A percentile compares a stretch with the other conserved stretches of the same genome.
Evolutionary conservation across 2,113 vertebrate species (phyloP).

Genomic region (Peromyscus leucopus): DNA sequence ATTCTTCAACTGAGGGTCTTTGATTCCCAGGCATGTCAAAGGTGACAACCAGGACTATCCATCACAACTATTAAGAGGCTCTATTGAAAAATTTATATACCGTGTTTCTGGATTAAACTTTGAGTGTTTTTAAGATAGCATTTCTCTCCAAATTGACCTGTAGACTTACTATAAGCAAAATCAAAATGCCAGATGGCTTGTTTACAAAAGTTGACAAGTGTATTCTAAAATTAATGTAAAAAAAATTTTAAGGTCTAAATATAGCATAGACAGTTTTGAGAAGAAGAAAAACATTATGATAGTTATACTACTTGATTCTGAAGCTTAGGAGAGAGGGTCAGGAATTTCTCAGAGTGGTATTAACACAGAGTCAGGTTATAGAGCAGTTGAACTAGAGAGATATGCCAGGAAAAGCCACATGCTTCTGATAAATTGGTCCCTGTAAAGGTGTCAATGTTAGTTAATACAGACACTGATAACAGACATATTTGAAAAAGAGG

Average conservation of each 20-base stretch:
- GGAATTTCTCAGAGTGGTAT: not conserved
- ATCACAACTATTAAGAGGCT: not conserved
- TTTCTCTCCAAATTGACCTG: not conserved
- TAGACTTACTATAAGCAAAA: not conserved
- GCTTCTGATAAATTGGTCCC: not conserved
- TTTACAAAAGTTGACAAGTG: constrained; percentile 21
- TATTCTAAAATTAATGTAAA: constrained; percentile 39
- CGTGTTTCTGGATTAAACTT: not conserved
- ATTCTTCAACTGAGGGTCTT: not conserved
- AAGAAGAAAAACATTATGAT: not conserved
- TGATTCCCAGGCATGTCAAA: not conserved
- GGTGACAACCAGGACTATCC: not conserved
- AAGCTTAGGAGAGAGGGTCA: not conserved
- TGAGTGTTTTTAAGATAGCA: not conserved
- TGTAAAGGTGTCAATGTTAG: not conserved
- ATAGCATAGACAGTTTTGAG: not conserved
- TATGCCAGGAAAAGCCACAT: not conserved
- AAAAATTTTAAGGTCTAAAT: not conserved
- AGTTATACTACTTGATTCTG: not conserved
- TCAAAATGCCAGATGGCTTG: not conserved
- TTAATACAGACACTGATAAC: not conserved
- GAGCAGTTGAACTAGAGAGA: not conserved
- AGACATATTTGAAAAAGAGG: not conserved
- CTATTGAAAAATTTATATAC: not conserved
- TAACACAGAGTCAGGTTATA: not conserved